These are phyloP conservation scores for Benitochromis conjunctus DNA, from an alignment of 2,113 vertebrate genomes.

Conservation along the genomic window DNA sequence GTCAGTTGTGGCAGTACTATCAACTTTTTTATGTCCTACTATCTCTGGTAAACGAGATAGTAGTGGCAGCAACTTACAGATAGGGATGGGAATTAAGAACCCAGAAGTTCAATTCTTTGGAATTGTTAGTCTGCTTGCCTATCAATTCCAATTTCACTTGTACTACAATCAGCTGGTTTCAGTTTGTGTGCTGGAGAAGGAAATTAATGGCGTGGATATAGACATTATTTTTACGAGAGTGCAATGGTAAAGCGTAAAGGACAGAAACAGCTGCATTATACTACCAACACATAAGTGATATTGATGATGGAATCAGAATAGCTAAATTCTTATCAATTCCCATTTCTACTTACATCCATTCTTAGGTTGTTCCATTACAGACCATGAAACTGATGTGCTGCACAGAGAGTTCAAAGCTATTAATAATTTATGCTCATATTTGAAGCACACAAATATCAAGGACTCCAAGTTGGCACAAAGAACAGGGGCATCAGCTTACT, in stretches of 20 bases:
- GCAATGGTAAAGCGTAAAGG: background rate
- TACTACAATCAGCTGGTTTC: background rate
- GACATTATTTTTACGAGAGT: background rate
- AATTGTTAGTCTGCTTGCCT: background rate
- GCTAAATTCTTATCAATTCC: background rate
- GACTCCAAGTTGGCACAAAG: background rate
- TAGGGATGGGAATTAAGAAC: background rate
- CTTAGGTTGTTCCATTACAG: background rate
- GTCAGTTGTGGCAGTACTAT: too few relatives aligned
- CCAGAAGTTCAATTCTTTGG: background rate
- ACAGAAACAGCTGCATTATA: background rate
- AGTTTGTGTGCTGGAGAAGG: background rate
- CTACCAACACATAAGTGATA: background rate
- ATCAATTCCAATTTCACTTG: too few relatives aligned
- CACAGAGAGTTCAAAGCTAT: background rate
- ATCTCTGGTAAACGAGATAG: too few relatives aligned
- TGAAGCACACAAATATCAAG: background rate
- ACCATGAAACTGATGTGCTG: background rate
- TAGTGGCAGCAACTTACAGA: too few relatives aligned
- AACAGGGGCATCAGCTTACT: background rate
- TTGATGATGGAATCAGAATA: background rate
- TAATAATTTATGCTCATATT: background rate
- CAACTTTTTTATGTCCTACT: too few relatives aligned
- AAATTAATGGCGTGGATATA: background rate
- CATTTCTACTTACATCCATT: background rate